Base-by-base conservation (phyloP, 2,888 invertebrate genomes). In the Apantesis nais region DNA sequence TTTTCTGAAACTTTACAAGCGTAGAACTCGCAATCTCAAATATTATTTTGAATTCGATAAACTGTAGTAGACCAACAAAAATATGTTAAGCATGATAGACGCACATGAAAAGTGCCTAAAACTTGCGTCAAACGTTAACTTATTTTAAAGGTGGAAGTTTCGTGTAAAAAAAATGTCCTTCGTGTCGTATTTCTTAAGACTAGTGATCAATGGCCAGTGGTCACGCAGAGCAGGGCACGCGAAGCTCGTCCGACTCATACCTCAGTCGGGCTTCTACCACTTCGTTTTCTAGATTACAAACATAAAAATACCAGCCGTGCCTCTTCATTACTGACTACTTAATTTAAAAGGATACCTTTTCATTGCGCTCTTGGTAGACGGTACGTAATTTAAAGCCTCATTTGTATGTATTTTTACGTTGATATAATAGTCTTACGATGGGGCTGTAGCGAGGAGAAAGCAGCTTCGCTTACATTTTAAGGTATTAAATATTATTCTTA, bases 81-180 rank as follows among this genome's bases (percentile, higher is more conserved):
- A 68, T 67, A n/a, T 41, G 61, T 31, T 19, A n/a, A 70, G 64
- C 73, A 76, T 74, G 62, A 73, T 68, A 67, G 62, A 72, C 64
- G 67, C 58, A 70, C 66, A 76, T 74, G 70, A 74, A 77, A 74
- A 74, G 67, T 71, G 66, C 63, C 67, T 65, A 69, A 71, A 78
- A 78, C 61, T 74, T 69, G 64, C 64, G 68, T 72, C 71, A 66
- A 70, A 63, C 63, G 66, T 70, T 68, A 72, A 66, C 65, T 80
- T 77, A 75, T 81, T 82, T 78, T 73, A 82, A 58, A 80, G 78
- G 79, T 77, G 62, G 74, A 71, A 71, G 69, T 76, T 87, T 87
- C 85, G 89, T 88, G 88, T 89, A 85, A 89, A 91, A 80, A 90
- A 92, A 92, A 88, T 90, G 91, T 91, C 91, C 86, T 89, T 88